Conservation (phyloP, 2,113 vertebrate genomes). For the Channa maculata region DNA sequence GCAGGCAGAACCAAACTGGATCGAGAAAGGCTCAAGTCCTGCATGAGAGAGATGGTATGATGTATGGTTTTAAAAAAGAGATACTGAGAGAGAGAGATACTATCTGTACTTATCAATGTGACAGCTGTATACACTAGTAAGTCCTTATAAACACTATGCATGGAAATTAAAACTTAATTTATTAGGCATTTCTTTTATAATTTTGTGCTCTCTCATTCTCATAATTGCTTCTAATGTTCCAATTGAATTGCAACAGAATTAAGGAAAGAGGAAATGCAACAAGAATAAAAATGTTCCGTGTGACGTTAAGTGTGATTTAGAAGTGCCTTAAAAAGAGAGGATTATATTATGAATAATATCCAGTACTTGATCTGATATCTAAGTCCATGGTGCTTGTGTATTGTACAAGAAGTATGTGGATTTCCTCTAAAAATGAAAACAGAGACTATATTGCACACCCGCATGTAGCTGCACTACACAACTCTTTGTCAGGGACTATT, state of each 20-base stretch:
- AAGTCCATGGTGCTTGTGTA: no score
- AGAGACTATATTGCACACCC: background rate
- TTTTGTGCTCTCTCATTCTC: background rate
- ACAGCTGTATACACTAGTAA: no score
- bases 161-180: no score
- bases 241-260: no score
- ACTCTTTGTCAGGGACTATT: background rate
- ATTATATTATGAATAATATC: background rate
- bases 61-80: constrained; percentile 6
- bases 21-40: constrained; percentile 93
- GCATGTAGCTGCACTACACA: background rate
- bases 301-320: no score
- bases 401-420: background rate
- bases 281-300: background rate
- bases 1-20: constrained; percentile 90
- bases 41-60: constrained; percentile 93
- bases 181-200: background rate
- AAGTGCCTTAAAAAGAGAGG: background rate
- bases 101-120: no score
- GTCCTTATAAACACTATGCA: no score
- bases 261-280: background rate
- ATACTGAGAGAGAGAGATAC: no score
- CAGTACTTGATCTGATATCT: background rate
- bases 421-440: background rate
- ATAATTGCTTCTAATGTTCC: background rate